Conservation (phyloP, 2,113 vertebrate genomes). For the Mobula hypostoma region DNA sequence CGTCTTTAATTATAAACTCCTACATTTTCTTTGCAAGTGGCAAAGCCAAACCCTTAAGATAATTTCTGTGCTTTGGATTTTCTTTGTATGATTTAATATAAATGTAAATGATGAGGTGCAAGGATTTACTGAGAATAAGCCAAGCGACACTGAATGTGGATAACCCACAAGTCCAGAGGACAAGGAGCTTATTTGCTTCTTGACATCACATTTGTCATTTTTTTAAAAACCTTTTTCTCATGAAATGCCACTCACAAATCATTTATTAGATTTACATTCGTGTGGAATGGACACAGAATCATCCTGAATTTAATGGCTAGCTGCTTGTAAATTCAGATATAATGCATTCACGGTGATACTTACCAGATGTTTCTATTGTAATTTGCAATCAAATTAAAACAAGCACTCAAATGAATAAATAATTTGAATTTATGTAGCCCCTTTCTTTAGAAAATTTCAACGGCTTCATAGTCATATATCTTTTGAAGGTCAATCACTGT, state of each 20-base stretch:
- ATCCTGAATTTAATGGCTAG: neutral
- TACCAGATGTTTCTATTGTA: neutral
- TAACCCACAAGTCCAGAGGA: slow-evolving; percentile 23
- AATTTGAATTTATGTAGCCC: neutral
- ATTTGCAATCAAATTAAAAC: neutral
- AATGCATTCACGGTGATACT: neutral
- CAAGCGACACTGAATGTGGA: slow-evolving; percentile 11
- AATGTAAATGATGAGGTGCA: slow-evolving; percentile 35
- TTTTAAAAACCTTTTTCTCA: neutral
- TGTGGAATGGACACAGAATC: neutral
- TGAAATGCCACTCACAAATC: slow-evolving; percentile 10
- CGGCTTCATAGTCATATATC: neutral
- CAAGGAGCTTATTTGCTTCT: slow-evolving; percentile 34
- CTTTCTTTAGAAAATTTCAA: neutral
- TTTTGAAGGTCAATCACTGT: neutral
- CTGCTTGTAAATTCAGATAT: neutral
- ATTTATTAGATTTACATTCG: slow-evolving; percentile 24
- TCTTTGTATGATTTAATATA: slow-evolving; percentile 30
- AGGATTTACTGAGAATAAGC: slow-evolving; percentile 34
- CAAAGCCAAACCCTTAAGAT: slow-evolving; percentile 34
- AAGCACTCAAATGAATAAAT: neutral
- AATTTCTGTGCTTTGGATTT: slow-evolving; percentile 35
- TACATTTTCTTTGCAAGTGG: slow-evolving; percentile 12
- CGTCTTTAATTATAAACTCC: slow-evolving; percentile 32
- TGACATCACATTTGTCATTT: slow-evolving; percentile 13